Evolutionary conservation across 1,140 invertebrate genomes (phyloP).

Genomic region (Kradibia gibbosae): DNA sequence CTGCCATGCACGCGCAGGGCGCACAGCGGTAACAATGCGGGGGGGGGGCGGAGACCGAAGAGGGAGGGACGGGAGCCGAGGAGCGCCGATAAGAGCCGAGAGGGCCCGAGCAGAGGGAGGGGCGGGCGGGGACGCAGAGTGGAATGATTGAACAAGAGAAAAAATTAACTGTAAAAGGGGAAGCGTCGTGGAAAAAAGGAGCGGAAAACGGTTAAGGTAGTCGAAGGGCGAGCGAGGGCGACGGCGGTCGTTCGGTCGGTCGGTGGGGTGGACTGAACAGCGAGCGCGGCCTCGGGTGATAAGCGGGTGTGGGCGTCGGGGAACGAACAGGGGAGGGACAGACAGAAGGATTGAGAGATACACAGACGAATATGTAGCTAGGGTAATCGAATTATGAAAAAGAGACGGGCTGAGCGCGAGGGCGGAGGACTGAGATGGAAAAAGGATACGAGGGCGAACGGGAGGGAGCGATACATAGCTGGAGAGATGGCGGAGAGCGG

Average conservation of each 20-base stretch:
- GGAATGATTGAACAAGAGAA: slow-evolving; percentile 15
- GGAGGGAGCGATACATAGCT: neutral
- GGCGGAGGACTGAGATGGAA: slow-evolving; percentile 13
- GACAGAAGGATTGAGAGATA: slow-evolving; percentile 10
- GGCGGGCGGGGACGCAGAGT: slow-evolving; percentile 34
- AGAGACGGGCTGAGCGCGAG: slow-evolving; percentile 12
- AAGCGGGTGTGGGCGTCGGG: neutral
- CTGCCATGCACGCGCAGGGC: neutral
- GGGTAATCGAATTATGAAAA: slow-evolving; percentile 41
- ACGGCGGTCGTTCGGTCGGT: too few relatives aligned
- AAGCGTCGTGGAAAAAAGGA: slow-evolving; percentile 11
- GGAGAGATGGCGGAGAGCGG: too few relatives aligned
- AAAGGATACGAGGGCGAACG: slow-evolving; percentile 26
- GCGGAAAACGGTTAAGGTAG: slow-evolving; percentile 31
- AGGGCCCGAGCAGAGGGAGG: neutral
- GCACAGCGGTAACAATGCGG: neutral
- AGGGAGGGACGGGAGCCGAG: neutral
- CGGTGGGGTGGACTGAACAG: too few relatives aligned
- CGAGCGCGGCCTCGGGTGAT: too few relatives aligned
- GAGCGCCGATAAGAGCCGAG: neutral
- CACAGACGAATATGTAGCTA: slow-evolving; percentile 31
- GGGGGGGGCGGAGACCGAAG: neutral
- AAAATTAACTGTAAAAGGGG: slow-evolving; percentile 42
- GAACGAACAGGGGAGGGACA: neutral
- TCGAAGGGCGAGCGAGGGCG: neutral